Evolutionary conservation across 37 sponge, comb jelly and placozoan species (phyloP).

Genomic region (Corticium candelabrum): DNA sequence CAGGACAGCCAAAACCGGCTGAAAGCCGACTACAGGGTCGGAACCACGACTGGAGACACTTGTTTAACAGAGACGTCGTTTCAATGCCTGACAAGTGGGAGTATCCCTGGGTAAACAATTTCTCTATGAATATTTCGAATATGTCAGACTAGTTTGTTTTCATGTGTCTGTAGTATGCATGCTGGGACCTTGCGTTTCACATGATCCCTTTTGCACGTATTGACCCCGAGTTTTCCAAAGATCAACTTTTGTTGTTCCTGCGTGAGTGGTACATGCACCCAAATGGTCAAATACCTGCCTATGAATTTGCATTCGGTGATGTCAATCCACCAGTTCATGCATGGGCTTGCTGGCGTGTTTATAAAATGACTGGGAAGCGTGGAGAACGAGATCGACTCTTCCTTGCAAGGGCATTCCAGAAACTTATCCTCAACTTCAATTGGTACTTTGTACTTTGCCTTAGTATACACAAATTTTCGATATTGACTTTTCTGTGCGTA

Average conservation of each 20-base stretch:
- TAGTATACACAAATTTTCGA: background rate
- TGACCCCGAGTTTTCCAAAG: slow-evolving; percentile 88
- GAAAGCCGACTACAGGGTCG: slow-evolving; percentile 38
- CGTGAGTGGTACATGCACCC: slow-evolving; percentile 98
- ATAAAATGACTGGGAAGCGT: slow-evolving; percentile 81
- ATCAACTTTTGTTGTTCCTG: slow-evolving; percentile 83
- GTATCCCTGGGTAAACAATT: slow-evolving; percentile 84
- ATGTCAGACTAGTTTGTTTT: background rate
- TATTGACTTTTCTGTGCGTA: slow-evolving; percentile 6
- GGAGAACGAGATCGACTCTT: slow-evolving; percentile 65
- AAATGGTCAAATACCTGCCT: slow-evolving; percentile 95
- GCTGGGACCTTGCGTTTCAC: slow-evolving; percentile 95
- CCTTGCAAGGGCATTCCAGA: slow-evolving; percentile 78
- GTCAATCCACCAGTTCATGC: slow-evolving; percentile 97
- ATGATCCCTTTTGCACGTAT: slow-evolving; percentile 92
- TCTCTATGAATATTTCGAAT: background rate
- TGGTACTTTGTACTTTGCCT: slow-evolving; percentile 35
- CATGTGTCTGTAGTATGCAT: slow-evolving; percentile 70
- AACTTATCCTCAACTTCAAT: slow-evolving; percentile 92
- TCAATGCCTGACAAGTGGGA: slow-evolving; percentile 99
- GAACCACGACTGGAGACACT: slow-evolving; percentile 77
- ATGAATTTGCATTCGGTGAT: slow-evolving; percentile 88
- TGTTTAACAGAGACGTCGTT: slow-evolving; percentile 83
- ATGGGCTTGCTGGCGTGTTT: slow-evolving; percentile 86
- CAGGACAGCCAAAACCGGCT: slow-evolving; percentile 35